phyloP scores from a whole-genome alignment of 2,113 vertebrate genomes.

The Lagopus leucura region DNA sequence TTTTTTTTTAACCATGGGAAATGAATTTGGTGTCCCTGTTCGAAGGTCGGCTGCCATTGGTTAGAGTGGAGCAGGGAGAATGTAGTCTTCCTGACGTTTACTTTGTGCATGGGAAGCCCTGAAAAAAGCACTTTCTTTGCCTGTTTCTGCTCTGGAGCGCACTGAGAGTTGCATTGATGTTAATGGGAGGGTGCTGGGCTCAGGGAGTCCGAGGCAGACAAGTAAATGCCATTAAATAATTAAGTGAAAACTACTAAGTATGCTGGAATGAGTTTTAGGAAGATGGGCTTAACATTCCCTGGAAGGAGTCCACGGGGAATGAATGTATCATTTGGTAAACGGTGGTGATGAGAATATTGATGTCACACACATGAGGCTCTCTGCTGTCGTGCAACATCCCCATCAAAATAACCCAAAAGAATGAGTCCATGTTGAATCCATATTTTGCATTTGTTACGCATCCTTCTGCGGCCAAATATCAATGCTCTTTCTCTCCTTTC shows the following conservation, averaged over 20 bases:
- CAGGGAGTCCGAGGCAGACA: not conserved
- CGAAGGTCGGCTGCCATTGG: not conserved
- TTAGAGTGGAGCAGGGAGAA: not conserved
- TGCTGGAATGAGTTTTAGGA: not conserved
- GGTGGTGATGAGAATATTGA: not conserved
- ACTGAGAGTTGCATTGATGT: not conserved
- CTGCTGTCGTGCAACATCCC: not conserved
- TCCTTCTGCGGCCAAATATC: not conserved
- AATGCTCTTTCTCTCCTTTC: not conserved
- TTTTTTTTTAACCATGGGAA: not conserved
- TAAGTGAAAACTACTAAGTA: not conserved
- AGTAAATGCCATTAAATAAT: not conserved
- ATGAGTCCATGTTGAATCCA: not conserved
- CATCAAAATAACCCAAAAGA: not conserved
- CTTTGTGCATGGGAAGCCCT: not conserved
- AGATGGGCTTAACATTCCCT: not conserved
- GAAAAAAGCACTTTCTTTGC: not conserved
- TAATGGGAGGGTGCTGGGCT: accelerated
- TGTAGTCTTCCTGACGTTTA: not conserved
- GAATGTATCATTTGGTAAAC: not conserved
- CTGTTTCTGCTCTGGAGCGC: not conserved
- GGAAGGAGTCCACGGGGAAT: not conserved
- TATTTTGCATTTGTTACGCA: not conserved
- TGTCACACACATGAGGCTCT: not conserved
- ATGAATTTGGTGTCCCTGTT: not conserved